phyloP scores from a whole-genome alignment of 2,888 invertebrate species.

The Archips xylosteana region DNA sequence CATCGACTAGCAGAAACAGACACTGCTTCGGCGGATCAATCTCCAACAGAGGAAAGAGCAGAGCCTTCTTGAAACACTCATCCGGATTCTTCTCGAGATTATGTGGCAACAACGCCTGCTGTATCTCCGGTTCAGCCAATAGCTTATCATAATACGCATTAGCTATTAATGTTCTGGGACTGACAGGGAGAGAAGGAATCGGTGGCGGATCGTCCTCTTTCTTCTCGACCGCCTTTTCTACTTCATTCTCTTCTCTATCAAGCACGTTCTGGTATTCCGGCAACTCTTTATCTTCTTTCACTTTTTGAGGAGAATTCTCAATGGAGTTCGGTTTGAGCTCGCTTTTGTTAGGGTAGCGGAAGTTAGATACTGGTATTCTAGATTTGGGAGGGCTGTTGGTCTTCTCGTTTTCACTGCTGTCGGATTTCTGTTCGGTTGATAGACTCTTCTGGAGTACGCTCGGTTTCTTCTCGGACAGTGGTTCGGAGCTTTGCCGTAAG shows the following conservation, averaged over 20 bases:
- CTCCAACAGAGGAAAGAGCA: conserved; percentile 94
- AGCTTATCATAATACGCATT: conserved; percentile 93
- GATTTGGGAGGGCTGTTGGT: conserved; percentile 68
- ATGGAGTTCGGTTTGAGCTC: conserved; percentile 63
- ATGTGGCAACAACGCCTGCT: conserved; percentile 91
- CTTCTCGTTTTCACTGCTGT: conserved; percentile 54
- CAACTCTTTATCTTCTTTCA: conserved; percentile 55
- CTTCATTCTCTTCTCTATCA: conserved; percentile 48
- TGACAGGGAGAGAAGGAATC: conserved; percentile 81
- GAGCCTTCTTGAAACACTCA: conserved; percentile 95
- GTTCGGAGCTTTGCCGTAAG: conserved; percentile 75
- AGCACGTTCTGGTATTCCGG: conserved; percentile 78
- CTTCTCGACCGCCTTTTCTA: conserved; percentile 41
- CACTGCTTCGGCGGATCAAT: conserved; percentile 95
- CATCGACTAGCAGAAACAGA: conserved; percentile 95
- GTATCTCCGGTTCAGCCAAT: conserved; percentile 91
- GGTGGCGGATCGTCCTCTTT: conserved; percentile 74
- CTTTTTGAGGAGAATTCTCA: conserved; percentile 71
- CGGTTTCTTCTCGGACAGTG: conserved; percentile 66
- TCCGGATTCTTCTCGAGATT: conserved; percentile 95
- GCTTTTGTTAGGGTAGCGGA: conserved; percentile 77
- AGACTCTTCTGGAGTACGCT: conserved; percentile 70
- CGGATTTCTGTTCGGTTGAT: conserved; percentile 68
- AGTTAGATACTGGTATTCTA: conserved; percentile 79
- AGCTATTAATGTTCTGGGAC: conserved; percentile 82